Conservation (phyloP, 1,140 invertebrate genomes). For the Macrobrachium nipponense region DNA sequence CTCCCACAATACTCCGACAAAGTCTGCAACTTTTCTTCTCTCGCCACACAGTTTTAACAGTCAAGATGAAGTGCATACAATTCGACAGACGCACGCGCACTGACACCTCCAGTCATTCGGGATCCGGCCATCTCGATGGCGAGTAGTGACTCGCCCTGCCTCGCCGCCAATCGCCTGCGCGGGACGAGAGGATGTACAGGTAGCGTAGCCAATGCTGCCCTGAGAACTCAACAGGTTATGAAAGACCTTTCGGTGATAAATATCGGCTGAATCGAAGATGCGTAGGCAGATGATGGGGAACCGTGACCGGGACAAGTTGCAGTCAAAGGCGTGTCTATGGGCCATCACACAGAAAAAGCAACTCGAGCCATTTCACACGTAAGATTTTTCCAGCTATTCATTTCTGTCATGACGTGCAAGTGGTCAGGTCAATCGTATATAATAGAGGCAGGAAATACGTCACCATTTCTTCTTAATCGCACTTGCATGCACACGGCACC, state of each 20-base stretch:
- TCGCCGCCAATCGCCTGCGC: neutral
- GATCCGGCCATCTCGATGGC: neutral
- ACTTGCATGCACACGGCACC: no score
- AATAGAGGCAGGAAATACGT: no score
- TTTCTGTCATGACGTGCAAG: no score
- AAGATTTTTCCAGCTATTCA: no score
- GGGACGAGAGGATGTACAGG: constrained; percentile 7
- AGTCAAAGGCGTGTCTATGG: no score
- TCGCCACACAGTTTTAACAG: constrained; percentile 31
- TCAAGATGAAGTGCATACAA: constrained; percentile 26
- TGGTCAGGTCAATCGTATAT: no score
- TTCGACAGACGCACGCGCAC: constrained; percentile 5
- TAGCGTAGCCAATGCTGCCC: constrained; percentile 1
- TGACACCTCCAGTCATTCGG: neutral
- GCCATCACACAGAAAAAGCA: no score
- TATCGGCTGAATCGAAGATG: constrained; percentile 5
- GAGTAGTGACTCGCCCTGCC: neutral
- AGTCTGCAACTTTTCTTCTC: constrained; percentile 34
- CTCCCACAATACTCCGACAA: constrained; percentile 30
- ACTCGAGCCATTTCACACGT: no score
- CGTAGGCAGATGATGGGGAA: constrained; percentile 4
- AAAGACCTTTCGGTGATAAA: constrained; percentile 5
- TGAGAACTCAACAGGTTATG: constrained; percentile 31
- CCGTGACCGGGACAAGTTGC: neutral
- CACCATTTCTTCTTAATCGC: no score